phyloP scores from a whole-genome alignment of 1,140 invertebrate genomes.

The Aporrectodea caliginosa region DNA sequence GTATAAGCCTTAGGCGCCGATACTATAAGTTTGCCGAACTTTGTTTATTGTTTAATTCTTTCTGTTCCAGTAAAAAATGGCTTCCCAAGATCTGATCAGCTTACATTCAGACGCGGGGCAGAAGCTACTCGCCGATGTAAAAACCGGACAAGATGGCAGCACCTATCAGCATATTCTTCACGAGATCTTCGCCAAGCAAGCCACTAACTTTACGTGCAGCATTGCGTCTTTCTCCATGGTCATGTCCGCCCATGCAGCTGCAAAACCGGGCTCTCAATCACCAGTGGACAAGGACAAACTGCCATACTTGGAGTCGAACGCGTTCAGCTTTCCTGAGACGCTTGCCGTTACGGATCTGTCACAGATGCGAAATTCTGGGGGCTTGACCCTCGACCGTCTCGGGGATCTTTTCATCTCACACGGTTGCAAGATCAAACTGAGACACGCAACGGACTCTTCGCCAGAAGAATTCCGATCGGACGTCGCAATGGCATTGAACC shows the following conservation, averaged over 20 bases:
- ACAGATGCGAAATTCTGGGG: not conserved
- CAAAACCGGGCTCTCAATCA: not conserved
- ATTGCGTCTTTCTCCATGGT: slow-evolving; percentile 4
- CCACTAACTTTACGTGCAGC: not conserved
- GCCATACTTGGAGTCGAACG: not conserved
- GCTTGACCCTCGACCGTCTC: not conserved
- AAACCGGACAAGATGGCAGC: slow-evolving; percentile 75
- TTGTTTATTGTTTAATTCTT: too few species aligned
- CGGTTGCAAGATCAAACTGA: not conserved
- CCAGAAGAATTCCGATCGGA: slow-evolving; percentile 7
- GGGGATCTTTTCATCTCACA: not conserved
- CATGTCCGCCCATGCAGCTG: not conserved
- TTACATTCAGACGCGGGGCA: slow-evolving; percentile 14
- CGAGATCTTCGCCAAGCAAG: slow-evolving; percentile 25
- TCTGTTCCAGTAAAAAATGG: too few species aligned
- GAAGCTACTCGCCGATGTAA: slow-evolving; percentile 63
- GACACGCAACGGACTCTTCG: slow-evolving; percentile 10
- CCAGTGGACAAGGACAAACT: not conserved
- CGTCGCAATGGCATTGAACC: not conserved
- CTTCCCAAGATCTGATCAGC: slow-evolving; percentile 57
- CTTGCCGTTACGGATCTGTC: not conserved
- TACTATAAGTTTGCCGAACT: too few species aligned
- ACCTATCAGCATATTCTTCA: slow-evolving; percentile 24
- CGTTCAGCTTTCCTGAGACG: slow-evolving; percentile 3
- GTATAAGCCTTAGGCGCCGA: too few species aligned